These are phyloP conservation scores for Oplegnathus fasciatus DNA, from an alignment of 2,113 vertebrate genomes.

Conservation along the genomic window DNA sequence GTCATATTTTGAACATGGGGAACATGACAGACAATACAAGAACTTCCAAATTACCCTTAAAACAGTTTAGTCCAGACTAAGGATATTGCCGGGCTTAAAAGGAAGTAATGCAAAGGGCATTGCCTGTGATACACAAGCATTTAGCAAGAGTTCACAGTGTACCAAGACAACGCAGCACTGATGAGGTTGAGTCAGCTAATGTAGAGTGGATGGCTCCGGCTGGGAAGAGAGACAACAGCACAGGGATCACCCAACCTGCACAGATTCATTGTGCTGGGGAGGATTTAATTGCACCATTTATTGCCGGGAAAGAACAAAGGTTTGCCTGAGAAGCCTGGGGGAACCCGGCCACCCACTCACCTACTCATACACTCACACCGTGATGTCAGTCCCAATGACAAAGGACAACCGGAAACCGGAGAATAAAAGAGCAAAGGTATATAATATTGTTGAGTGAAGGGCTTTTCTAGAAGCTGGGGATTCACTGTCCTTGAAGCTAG, in stretches of 20 bases:
- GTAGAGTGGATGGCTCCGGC: background rate
- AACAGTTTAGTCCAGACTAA: background rate
- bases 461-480: background rate
- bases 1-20: no score
- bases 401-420: conserved; percentile 36
- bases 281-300: conserved; percentile 57
- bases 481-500: conserved; percentile 33
- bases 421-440: background rate
- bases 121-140: background rate
- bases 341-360: conserved; percentile 40
- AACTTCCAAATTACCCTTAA: background rate
- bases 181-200: conserved; percentile 55
- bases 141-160: conserved; percentile 10
- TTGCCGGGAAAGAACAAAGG: conserved; percentile 46
- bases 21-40: background rate
- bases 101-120: background rate
- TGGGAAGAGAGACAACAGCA: background rate
- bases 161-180: conserved; percentile 7
- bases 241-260: conserved; percentile 26
- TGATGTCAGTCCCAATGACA: conserved; percentile 42
- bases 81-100: background rate
- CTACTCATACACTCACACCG: background rate
- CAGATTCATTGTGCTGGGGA: conserved; percentile 25
- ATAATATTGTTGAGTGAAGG: background rate
- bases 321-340: conserved; percentile 52